phyloP scores from a whole-genome alignment of 1,140 invertebrate genomes.

The Drosophila sturtevanti region DNA sequence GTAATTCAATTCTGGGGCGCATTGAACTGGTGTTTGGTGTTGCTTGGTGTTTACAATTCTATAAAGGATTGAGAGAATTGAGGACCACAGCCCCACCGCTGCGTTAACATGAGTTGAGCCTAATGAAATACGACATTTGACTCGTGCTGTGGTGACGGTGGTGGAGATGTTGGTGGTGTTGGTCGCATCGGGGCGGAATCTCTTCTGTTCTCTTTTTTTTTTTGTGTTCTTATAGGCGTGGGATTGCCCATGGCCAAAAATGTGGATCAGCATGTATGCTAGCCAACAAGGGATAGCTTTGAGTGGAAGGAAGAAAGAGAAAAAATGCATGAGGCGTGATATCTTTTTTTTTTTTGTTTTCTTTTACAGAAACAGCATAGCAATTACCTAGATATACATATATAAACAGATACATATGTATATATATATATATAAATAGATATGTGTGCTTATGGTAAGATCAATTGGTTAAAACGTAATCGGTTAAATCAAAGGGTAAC shows the following conservation, averaged over 20 bases:
- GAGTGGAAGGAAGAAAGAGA: slow-evolving; percentile 10
- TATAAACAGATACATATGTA: neutral
- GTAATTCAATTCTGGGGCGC: slow-evolving; percentile 73
- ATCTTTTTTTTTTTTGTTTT: slow-evolving; percentile 16
- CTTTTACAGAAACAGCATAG: neutral
- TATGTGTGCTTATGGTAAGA: slow-evolving; percentile 16
- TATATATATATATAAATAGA: neutral
- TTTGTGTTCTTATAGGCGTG: slow-evolving; percentile 69
- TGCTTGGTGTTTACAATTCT: slow-evolving; percentile 71
- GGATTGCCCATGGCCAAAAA: slow-evolving; percentile 68
- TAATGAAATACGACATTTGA: slow-evolving; percentile 81
- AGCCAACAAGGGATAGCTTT: slow-evolving; percentile 10
- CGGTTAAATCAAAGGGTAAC: slow-evolving; percentile 52
- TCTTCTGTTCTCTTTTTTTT: too few relatives aligned
- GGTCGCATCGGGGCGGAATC: neutral
- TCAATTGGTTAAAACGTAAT: slow-evolving; percentile 22
- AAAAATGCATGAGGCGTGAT: slow-evolving; percentile 36
- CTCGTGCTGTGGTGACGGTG: slow-evolving; percentile 56
- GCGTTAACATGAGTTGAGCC: slow-evolving; percentile 63
- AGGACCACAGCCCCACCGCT: slow-evolving; percentile 51
- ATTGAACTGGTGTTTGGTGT: slow-evolving; percentile 46
- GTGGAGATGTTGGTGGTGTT: neutral
- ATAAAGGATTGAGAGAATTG: slow-evolving; percentile 30
- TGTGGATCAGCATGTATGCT: slow-evolving; percentile 25
- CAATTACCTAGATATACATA: neutral